Evolutionary conservation across 1,140 invertebrate genomes (phyloP), one percentile per base, ranked within the genome.

Genomic region (Rhynchophorus ferrugineus): DNA sequence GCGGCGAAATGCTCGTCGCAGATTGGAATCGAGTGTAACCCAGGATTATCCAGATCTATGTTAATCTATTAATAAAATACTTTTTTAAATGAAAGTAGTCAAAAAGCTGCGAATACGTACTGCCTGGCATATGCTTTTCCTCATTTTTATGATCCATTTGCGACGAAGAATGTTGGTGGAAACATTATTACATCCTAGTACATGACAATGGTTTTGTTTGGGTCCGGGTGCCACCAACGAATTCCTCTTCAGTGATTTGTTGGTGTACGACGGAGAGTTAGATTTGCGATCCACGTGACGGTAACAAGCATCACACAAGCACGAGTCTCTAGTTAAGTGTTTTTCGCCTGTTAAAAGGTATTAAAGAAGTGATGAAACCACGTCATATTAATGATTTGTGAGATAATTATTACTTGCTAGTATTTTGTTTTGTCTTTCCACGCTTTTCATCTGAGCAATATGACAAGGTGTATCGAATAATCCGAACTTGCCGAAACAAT

Each of bases 381-480:
- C n/a, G n/a, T n/a, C n/a, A n/a, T n/a, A n/a, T n/a, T n/a, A n/a
- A n/a, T n/a, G n/a, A n/a, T n/a, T n/a, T n/a, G n/a, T n/a, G 9
- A 6, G 16, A 44, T 46, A 52, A 46, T 38, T 19, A 17, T 74
- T 69, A 82, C 81, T 77, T 38, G 76, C 76, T 53, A 89, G 69
- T 33, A 88, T 85, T 64, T 87, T 87, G 61, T 83, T 81, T 63
- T 87, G 84, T 24, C 84, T 72, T 42, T 89, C 87, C 6, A 78
- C 72, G 20, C 82, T 85, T 63, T 89, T 90, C 67, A 89, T 82
- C 67, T 89, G 85, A 0, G 85, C 86, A 24, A 91, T 80, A 66
- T 91, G 87, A 71, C 87, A 88, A 0, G 87, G 87, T 0, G 87
- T 89, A 60, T 91, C 87, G 42, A 87, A 79, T 0, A 86, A 78